Percentiles rank a stretch among this genome's conserved stretches.
These are phyloP conservation scores for Aethina tumida DNA, from an alignment of 1,140 invertebrate species.

Conservation along the genomic window DNA sequence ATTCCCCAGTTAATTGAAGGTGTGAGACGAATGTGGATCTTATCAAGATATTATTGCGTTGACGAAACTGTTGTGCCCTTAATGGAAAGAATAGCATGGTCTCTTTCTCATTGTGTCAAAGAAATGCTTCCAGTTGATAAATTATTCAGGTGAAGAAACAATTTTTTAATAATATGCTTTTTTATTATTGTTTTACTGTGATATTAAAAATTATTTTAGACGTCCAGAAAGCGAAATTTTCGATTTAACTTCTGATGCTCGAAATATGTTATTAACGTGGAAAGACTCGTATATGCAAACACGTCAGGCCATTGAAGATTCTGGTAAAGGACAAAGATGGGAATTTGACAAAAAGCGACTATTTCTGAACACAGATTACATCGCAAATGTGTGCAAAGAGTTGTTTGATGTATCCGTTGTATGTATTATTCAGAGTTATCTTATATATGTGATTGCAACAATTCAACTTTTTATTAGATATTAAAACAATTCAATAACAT, in stretches of 20 bases:
- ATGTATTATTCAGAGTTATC: slow-evolving; percentile 13
- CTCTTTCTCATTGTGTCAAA: no score
- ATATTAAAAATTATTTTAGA: slow-evolving; percentile 15
- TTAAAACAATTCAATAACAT: slow-evolving; percentile 72
- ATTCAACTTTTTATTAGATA: slow-evolving; percentile 5
- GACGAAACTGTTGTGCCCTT: slow-evolving; percentile 69
- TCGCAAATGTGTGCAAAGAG: slow-evolving; percentile 66
- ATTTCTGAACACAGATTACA: slow-evolving; percentile 77
- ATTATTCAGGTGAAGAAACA: not conserved
- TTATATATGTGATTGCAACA: not conserved
- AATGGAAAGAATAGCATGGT: slow-evolving; percentile 70
- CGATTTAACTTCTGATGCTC: slow-evolving; percentile 36
- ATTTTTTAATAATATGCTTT: not conserved
- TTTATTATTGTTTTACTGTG: not conserved
- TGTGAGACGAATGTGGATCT: slow-evolving; percentile 72
- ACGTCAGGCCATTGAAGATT: slow-evolving; percentile 67
- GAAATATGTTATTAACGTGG: slow-evolving; percentile 66
- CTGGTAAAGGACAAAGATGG: slow-evolving; percentile 74
- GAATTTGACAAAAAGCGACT: slow-evolving; percentile 76
- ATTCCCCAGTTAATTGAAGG: slow-evolving; percentile 72
- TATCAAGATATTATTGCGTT: slow-evolving; percentile 61
- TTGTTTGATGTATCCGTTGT: slow-evolving; percentile 64
- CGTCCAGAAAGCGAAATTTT: slow-evolving; percentile 22
- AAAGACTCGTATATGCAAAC: slow-evolving; percentile 62
- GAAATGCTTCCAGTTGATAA: no score